Evolutionary conservation across 2,113 vertebrate genomes (phyloP).

Genomic region (Nycticorax nycticorax): DNA sequence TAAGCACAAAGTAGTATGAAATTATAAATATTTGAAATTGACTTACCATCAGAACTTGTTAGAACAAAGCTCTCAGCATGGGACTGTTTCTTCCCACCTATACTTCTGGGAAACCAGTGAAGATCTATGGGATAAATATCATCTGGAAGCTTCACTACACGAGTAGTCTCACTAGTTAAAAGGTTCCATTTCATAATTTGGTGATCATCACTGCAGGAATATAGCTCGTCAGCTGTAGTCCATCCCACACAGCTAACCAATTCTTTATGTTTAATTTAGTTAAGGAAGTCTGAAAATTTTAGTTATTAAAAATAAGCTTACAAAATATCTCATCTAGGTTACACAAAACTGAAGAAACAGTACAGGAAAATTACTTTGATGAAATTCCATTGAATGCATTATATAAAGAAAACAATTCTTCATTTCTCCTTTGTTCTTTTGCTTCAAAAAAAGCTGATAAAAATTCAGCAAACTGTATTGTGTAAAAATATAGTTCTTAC

Average conservation of each 20-base stretch:
- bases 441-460: background rate
- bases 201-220: slow-evolving; percentile 95
- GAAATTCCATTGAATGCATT: background rate
- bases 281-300: slow-evolving; percentile 69
- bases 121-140: slow-evolving; percentile 90
- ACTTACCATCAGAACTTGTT: slow-evolving; percentile 93
- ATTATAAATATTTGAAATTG: background rate
- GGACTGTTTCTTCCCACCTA: slow-evolving; percentile 86
- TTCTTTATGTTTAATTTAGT: slow-evolving; percentile 85
- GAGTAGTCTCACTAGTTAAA: slow-evolving; percentile 83
- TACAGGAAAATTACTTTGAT: background rate
- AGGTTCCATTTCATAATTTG: slow-evolving; percentile 93
- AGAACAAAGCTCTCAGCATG: slow-evolving; percentile 90
- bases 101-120: slow-evolving; percentile 92
- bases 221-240: slow-evolving; percentile 93
- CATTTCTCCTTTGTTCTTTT: background rate
- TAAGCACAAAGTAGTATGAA: background rate
- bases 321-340: background rate
- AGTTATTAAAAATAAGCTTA: background rate
- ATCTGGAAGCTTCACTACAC: slow-evolving; percentile 85
- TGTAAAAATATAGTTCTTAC: background rate
- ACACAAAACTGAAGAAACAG: background rate
- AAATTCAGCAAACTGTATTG: background rate
- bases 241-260: slow-evolving; percentile 95
- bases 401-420: background rate